Base-by-base conservation (phyloP, 2,113 vertebrate species). In the Baryphthengus martii region DNA sequence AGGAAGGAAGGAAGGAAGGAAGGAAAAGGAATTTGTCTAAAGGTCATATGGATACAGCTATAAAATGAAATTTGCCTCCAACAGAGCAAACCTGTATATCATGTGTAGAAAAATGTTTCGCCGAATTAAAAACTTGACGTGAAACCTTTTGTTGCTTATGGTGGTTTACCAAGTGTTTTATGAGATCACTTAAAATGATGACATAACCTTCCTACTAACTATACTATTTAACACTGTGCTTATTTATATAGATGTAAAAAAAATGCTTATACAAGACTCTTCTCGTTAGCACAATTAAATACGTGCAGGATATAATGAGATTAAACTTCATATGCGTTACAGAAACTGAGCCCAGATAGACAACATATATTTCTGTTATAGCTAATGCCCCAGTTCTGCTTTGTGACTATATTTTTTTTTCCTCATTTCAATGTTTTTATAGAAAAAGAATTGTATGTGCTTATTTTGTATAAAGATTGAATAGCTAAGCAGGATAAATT, bases 231-330 rank as follows among this genome's bases (percentile, higher is more conserved):
- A 59, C 37, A 86, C 59, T 70, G 35, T 5, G 5, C 42, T 45
- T 63, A 84, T 81, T 85, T 93, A 88, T 91, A 42, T 83, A 73
- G 66, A 66, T 15, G 25, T 18, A 47, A 76, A 85, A 76, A 85
- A 67, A 44, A 49, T 23, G 67, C 61, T 93, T 89, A 79, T 75
- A 45, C 78, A 84, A 53, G 72, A n/a, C 42, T 90, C 53, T 58
- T 73, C 66, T 17, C 44, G 78, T 68, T 68, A 75, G 47, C 45
- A 24, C 79, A 89, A 85, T 94, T 90, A 94, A 94, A 93, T 83
- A 91, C 49, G 58, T 71, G 76, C 49, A 82, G 95, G 92, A 81
- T 75, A 81, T 65, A 81, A 95, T 70, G 78, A 94, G n/a, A 80
- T 85, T 83, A 93, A 91, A 88, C 25, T 82, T 70, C 75, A 53